These are phyloP conservation scores for Hirtodrosophila histrioides DNA, from an alignment of 2,888 invertebrate species.

Conservation along the genomic window DNA sequence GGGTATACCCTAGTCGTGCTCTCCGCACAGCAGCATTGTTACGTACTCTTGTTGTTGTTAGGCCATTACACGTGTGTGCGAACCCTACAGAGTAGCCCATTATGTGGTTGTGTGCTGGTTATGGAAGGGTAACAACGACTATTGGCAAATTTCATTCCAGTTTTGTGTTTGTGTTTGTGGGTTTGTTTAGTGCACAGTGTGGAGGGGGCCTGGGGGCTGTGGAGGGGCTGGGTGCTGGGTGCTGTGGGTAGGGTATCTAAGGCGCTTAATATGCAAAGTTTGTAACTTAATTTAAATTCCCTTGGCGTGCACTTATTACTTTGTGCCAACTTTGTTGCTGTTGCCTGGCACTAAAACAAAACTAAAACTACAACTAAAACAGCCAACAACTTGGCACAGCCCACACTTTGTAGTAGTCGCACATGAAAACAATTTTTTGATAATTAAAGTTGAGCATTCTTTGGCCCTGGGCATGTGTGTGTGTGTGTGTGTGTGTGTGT, in stretches of 20 bases:
- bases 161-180: slow-evolving; percentile 46
- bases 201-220: not conserved
- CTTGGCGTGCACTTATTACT: slow-evolving; percentile 68
- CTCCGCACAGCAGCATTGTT: not conserved
- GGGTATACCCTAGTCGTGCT: slow-evolving; percentile 6
- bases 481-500: slow-evolving; percentile 5
- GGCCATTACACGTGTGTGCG: slow-evolving; percentile 29
- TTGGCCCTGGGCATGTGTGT: slow-evolving; percentile 4
- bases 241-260: slow-evolving; percentile 25
- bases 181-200: slow-evolving; percentile 35
- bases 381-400: slow-evolving; percentile 55
- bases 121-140: slow-evolving; percentile 47
- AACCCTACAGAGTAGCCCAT: slow-evolving; percentile 38
- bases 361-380: slow-evolving; percentile 44
- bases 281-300: slow-evolving; percentile 75
- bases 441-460: slow-evolving; percentile 62
- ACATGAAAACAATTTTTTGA: slow-evolving; percentile 66
- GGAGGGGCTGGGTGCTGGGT: not conserved
- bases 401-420: slow-evolving; percentile 57
- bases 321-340: slow-evolving; percentile 57
- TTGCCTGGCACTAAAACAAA: slow-evolving; percentile 55
- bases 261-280: slow-evolving; percentile 69
- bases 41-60: slow-evolving; percentile 12
- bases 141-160: slow-evolving; percentile 49
- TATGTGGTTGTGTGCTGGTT: slow-evolving; percentile 42